Evolutionary conservation across 2,113 vertebrate species (phyloP), one percentile per base, ranked within the genome.

Genomic region (Thymallus thymallus): DNA sequence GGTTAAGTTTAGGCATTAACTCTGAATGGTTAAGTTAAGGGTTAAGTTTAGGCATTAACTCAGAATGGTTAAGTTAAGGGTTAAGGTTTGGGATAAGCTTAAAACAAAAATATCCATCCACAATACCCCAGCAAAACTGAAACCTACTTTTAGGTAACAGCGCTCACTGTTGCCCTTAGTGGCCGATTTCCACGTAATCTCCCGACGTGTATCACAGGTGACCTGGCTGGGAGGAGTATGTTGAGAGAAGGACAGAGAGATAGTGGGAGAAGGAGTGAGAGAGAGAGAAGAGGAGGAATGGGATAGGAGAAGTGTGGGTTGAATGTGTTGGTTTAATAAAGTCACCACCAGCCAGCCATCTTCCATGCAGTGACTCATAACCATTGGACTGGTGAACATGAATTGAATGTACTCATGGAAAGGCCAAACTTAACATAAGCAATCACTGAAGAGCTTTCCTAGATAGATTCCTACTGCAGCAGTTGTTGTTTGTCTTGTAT

Each of bases 341-440:
- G 14, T 29, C 61, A 61, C 20, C 58, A 23, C 58, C 9, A 13
- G 61, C 22, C 61, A 63, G 22, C 24, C 24, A 63, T 24, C 22
- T 24, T 63, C 10, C 24, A 13, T 63, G 13, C 23, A 23, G 18
- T 45, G 22, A 41, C 32, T 72, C 29, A 2, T 23, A 26, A 5
- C 32, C 68, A 41, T 71, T 68, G 26, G 62, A 75, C 30, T 60
- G 60, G 9, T 68, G 65, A 73, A 73, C 66, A 32, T 4, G 41
- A 62, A 71, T 5, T 26, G 26, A 60, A 46, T 75, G 72, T 20
- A 75, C 12, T 56, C 3, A 0, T 5, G 69, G 18, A 48, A 62
- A 35, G 35, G 41, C 75, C 69, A 30, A 0, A 55, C 55, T 51
- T 67, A 9, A 55, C 48, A 60, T 22, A 35, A 23, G 18, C 20